Base-by-base conservation (phyloP, 2,797 vertebrate genomes). In the Pristis pectinata region DNA sequence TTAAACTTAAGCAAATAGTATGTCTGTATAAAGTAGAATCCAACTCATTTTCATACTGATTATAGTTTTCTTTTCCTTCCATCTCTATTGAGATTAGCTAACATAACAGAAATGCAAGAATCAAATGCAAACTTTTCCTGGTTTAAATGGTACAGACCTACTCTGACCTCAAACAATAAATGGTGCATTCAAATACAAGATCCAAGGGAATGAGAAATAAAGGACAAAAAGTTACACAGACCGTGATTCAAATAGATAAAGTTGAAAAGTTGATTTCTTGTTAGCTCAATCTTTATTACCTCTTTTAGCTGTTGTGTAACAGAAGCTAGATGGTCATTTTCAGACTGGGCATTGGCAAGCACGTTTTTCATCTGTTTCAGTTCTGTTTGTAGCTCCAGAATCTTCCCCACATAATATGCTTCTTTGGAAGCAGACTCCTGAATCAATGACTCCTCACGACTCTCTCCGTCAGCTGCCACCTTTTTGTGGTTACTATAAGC, bases 401-500 rank as follows among this genome's bases (percentile, higher is more conserved):
- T 98, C 96, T 98, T 98, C 96, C 98, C 98, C 96, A 99, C 98
- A 8, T 99, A 99, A 96, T 98, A 98, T 95, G 99, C 98, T 96
- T 99, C 98, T 96, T 99, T 99, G 95, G 97, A 98, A 94, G 98
- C 98, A 0, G 98, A 99, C 96, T 99, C 98, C 96, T 98, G 98
- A 96, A 99, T 98, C 80, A 99, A 97, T 94, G 98, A 98, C 96
- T 99, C 98, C 95, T 99, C 98, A 6, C 98, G 98, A 96, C 98
- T 99, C 97, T 99, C 98, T 30, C 98, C 98, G 37, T 99, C 98
- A 0, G 98, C 98, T 0, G 98, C 98, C 95, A 99, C 98, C 96
- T 99, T 99, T 97, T 98, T 99, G 96, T 99, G 98, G 97, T 99
- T 99, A 93, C 98, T 98, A 96, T 99, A 97, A 27, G 98, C 98